Evolutionary conservation across 2,888 invertebrate genomes (phyloP).

Genomic region (Trissolcus brochymenae): DNA sequence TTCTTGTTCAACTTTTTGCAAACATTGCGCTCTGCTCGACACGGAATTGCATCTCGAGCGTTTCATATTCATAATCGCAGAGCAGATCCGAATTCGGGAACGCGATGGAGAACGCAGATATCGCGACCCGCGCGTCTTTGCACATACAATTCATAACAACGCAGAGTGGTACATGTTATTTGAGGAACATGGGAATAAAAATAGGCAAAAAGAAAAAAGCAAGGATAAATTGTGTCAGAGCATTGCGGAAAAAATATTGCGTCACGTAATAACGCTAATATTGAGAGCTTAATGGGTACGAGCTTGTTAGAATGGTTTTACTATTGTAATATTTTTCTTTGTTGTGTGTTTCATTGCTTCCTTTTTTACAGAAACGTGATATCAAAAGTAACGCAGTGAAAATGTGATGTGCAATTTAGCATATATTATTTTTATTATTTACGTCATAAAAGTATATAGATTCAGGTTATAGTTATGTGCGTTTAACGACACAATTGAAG

Average conservation of each 20-base stretch:
- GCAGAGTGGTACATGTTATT: conserved; percentile 34
- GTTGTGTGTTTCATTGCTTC: conserved; percentile 20
- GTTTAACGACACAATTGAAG: too few species aligned
- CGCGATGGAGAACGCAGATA: conserved; percentile 39
- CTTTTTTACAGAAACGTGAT: conserved; percentile 1
- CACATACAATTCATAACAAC: conserved; percentile 44
- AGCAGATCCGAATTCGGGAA: conserved; percentile 24
- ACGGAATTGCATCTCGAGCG: conserved; percentile 17
- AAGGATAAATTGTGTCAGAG: conserved; percentile 3
- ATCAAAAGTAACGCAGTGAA: conserved; percentile 23
- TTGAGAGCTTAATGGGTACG: conserved; percentile 34
- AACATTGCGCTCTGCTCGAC: neutral
- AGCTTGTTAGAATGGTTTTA: conserved; percentile 21
- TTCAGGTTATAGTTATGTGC: too few species aligned
- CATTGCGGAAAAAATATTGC: conserved; percentile 31
- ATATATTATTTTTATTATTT: conserved; percentile 6
- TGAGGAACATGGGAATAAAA: conserved; percentile 18
- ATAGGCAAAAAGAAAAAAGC: conserved; percentile 5
- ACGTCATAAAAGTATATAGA: neutral
- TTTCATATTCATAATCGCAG: conserved; percentile 31
- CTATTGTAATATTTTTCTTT: conserved; percentile 34
- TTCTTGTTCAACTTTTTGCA: conserved; percentile 9
- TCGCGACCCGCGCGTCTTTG: conserved; percentile 22
- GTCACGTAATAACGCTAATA: conserved; percentile 43
- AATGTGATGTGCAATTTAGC: conserved; percentile 7